phyloP scores from a whole-genome alignment of 2,797 vertebrate genomes.

The Sus cebifrons region DNA sequence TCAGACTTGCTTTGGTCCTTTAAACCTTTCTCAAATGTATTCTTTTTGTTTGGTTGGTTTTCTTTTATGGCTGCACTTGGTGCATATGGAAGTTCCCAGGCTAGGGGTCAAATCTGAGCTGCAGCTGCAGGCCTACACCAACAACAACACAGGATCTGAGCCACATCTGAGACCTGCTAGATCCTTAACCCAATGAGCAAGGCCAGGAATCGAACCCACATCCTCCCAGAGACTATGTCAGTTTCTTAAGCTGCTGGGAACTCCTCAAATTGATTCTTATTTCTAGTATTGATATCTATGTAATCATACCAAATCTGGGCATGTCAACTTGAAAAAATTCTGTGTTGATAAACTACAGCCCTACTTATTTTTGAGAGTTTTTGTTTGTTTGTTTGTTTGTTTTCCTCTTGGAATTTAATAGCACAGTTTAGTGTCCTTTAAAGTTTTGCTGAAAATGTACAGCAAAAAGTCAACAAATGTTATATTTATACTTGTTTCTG shows the following conservation, averaged over 20 bases:
- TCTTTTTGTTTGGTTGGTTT: neutral
- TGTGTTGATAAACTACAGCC: conserved; percentile 42
- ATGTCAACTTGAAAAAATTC: conserved; percentile 74
- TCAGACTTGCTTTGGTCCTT: conserved; percentile 51
- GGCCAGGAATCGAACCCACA: too few relatives aligned
- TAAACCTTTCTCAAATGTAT: conserved; percentile 51
- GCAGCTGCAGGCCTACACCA: too few relatives aligned
- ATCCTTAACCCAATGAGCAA: too few relatives aligned
- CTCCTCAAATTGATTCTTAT: neutral
- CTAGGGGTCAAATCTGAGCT: too few relatives aligned
- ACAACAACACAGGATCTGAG: too few relatives aligned
- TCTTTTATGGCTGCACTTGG: too few relatives aligned
- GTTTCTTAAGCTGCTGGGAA: too few relatives aligned
- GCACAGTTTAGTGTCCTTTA: conserved; percentile 79
- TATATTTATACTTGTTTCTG: conserved; percentile 57
- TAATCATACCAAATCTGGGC: conserved; percentile 65
- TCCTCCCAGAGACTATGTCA: too few relatives aligned
- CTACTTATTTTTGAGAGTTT: conserved; percentile 65
- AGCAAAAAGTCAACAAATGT: conserved; percentile 63
- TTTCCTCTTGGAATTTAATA: conserved; percentile 72
- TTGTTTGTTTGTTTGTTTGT: neutral
- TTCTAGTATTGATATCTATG: conserved; percentile 52
- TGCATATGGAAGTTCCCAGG: too few relatives aligned
- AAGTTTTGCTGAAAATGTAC: conserved; percentile 66
- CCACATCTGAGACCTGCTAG: too few relatives aligned